A percentile compares a stretch with the other conserved stretches of the same genome.
Conservation (phyloP, 2,888 invertebrate genomes). For the Acleris holmiana region DNA sequence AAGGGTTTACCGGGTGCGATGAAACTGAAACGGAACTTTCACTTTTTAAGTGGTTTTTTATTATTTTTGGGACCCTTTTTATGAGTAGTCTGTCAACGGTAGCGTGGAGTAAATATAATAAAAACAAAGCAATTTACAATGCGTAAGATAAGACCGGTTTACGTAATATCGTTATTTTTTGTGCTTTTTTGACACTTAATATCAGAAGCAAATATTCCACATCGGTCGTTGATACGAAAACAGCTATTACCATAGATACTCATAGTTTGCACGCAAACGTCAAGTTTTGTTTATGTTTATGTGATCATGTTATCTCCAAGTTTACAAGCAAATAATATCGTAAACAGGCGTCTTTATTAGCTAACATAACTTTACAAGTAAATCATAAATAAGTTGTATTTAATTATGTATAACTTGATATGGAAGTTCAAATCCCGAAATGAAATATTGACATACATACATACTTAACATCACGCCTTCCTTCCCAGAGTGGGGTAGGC, state of each 20-base stretch:
- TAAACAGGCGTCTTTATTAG: neutral
- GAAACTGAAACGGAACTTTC: constrained; percentile 42
- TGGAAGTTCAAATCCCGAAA: too few relatives aligned
- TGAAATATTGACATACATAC: too few relatives aligned
- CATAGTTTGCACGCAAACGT: constrained; percentile 1
- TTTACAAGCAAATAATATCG: constrained; percentile 3
- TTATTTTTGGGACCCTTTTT: constrained; percentile 8
- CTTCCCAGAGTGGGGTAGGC: too few relatives aligned
- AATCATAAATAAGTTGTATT: neutral
- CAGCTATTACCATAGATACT: neutral
- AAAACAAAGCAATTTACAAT: too few relatives aligned
- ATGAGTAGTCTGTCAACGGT: constrained; percentile 8
- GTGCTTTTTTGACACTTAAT: constrained; percentile 16
- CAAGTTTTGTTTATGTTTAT: constrained; percentile 3
- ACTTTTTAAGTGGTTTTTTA: constrained; percentile 38
- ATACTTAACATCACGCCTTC: too few relatives aligned
- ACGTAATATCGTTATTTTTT: constrained; percentile 6
- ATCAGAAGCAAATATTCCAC: constrained; percentile 17
- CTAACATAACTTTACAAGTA: neutral
- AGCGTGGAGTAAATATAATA: too few relatives aligned
- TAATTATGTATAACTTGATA: neutral
- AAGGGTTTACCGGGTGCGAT: constrained; percentile 38
- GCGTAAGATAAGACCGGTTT: neutral
- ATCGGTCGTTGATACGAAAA: constrained; percentile 16
- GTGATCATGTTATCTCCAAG: constrained; percentile 2